Percentiles rank a stretch among this genome's conserved stretches.
These are phyloP conservation scores for Schizothorax lantsangensis DNA, from an alignment of 2,797 vertebrate species.

Conservation along the genomic window DNA sequence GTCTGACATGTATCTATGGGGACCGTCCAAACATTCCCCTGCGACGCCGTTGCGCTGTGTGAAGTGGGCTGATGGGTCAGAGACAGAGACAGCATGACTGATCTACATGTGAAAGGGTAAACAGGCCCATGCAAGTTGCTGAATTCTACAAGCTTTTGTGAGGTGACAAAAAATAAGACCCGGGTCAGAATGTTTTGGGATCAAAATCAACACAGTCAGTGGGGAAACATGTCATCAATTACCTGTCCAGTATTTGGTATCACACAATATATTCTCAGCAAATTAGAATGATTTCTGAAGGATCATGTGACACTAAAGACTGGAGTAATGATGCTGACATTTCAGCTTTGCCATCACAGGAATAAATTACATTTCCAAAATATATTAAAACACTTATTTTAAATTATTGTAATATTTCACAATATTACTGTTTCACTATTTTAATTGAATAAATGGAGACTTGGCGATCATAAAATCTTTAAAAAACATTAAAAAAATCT, in stretches of 20 bases:
- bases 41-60: not conserved
- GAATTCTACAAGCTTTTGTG: slow-evolving; percentile 68
- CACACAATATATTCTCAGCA: not conserved
- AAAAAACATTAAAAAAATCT: not conserved
- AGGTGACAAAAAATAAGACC: slow-evolving; percentile 48
- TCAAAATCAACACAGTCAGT: not conserved
- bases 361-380: not conserved
- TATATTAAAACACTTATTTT: not conserved
- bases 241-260: not conserved
- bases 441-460: not conserved
- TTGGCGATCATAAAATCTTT: not conserved
- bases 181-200: not conserved
- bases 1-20: slow-evolving; percentile 33
- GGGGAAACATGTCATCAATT: not conserved
- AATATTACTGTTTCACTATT: not conserved
- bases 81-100: slow-evolving; percentile 43
- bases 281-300: slow-evolving; percentile 6
- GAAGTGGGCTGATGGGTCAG: slow-evolving; percentile 30
- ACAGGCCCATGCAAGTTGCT: slow-evolving; percentile 57
- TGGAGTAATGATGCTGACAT: not conserved
- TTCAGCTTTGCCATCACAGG: not conserved
- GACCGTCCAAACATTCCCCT: slow-evolving; percentile 12
- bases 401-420: not conserved
- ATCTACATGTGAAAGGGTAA: slow-evolving; percentile 56
- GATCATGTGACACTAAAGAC: not conserved